Evolutionary conservation across 1,140 invertebrate species (phyloP).

Genomic region (Glossosoma conforme): DNA sequence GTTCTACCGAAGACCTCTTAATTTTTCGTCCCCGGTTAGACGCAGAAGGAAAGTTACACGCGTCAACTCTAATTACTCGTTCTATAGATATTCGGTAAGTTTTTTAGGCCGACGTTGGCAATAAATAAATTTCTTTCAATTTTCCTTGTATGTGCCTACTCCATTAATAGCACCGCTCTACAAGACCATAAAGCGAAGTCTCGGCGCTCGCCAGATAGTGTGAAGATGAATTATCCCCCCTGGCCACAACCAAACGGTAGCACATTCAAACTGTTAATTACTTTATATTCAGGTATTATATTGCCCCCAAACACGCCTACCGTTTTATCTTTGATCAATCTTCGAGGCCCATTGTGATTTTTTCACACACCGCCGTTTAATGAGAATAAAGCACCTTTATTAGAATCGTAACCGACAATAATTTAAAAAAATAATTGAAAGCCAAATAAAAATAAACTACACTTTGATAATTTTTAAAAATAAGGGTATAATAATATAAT

Average conservation of each 20-base stretch:
- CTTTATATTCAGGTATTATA: slow-evolving; percentile 26
- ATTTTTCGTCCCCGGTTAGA: too few species aligned
- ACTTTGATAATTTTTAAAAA: not conserved
- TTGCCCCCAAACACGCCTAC: slow-evolving; percentile 14
- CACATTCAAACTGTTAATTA: slow-evolving; percentile 29
- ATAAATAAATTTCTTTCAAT: not conserved
- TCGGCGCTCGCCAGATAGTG: slow-evolving; percentile 11
- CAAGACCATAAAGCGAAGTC: not conserved
- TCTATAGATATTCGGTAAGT: not conserved
- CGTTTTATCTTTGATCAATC: slow-evolving; percentile 6
- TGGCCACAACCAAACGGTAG: slow-evolving; percentile 23
- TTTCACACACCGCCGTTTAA: not conserved
- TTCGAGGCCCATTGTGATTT: not conserved
- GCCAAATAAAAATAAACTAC: not conserved
- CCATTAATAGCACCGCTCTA: not conserved
- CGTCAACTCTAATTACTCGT: too few species aligned
- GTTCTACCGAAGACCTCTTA: too few species aligned
- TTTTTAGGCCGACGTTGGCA: not conserved
- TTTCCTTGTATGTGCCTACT: not conserved
- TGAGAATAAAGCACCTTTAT: too few species aligned
- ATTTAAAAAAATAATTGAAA: not conserved
- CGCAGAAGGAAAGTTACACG: too few species aligned
- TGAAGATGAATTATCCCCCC: slow-evolving; percentile 11
- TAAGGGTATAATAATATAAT: not conserved
- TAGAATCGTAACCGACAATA: too few species aligned